Percentiles rank a stretch among this genome's conserved stretches.
Evolutionary conservation across 2,113 vertebrate species (phyloP).

Genomic region (Sapajus apella): DNA sequence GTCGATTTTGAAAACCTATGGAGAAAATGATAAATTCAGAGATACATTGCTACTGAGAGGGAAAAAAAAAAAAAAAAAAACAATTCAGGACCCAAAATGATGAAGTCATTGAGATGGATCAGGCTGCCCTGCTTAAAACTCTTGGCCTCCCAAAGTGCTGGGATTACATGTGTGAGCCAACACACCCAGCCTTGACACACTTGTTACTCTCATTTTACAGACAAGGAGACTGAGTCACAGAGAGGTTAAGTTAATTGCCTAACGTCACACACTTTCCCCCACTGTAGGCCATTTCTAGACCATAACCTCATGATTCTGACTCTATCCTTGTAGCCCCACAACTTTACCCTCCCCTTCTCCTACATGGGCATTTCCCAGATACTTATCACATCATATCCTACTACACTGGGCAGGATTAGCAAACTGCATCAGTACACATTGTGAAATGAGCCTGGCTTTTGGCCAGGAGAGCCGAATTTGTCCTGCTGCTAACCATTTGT

Average conservation of each 20-base stretch:
- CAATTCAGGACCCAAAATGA: background rate
- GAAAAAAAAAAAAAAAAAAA: background rate
- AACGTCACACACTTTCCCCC: background rate
- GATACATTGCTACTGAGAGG: background rate
- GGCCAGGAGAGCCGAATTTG: background rate
- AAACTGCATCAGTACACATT: background rate
- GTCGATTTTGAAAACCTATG: background rate
- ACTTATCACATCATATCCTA: background rate
- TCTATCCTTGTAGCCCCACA: background rate
- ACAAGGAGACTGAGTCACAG: background rate
- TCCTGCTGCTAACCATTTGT: background rate
- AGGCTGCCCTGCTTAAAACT: background rate
- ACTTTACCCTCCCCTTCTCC: background rate
- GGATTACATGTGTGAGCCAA: no score
- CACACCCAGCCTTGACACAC: no score
- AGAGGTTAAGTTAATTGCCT: background rate
- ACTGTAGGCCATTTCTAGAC: background rate
- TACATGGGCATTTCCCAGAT: background rate
- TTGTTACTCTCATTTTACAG: constrained; percentile 21
- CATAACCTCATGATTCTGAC: background rate
- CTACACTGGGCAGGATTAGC: background rate
- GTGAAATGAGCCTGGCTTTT: constrained; percentile 9
- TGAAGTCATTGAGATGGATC: background rate
- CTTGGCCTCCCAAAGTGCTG: no score
- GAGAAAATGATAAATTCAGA: constrained; percentile 29